phyloP scores from a whole-genome alignment of 2,797 vertebrate species.

The Sebastes hopkinsi region DNA sequence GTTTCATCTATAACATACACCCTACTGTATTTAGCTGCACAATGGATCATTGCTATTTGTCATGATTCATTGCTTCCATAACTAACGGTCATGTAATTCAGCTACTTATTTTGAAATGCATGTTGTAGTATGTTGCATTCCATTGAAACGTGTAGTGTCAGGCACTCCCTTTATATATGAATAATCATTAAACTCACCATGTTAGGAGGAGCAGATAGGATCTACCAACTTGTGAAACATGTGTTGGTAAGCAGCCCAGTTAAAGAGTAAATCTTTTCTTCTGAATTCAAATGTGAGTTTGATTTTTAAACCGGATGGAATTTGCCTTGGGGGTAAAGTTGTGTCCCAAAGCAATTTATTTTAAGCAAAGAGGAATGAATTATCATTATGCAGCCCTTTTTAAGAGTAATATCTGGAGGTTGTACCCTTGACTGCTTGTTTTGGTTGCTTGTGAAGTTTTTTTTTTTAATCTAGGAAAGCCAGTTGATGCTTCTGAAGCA shows the following conservation, averaged over 20 bases:
- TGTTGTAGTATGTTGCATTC: not conserved
- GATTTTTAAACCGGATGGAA: not conserved
- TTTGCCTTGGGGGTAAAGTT: not conserved
- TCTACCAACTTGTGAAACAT: not conserved
- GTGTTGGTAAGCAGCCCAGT: too few relatives aligned
- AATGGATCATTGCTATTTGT: not conserved
- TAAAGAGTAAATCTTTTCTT: too few relatives aligned
- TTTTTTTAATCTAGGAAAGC: too few relatives aligned
- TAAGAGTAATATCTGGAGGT: accelerated
- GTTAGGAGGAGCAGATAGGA: not conserved
- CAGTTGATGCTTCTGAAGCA: not conserved
- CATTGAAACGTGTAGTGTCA: not conserved
- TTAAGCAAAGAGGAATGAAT: not conserved
- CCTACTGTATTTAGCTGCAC: not conserved
- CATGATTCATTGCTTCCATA: not conserved
- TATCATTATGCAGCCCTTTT: not conserved
- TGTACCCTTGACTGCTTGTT: too few relatives aligned
- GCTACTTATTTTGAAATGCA: not conserved
- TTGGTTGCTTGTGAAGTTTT: too few relatives aligned
- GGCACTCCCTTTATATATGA: not conserved
- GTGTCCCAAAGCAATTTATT: not conserved
- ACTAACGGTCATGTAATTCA: not conserved
- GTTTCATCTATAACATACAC: not conserved
- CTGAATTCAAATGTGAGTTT: not conserved
- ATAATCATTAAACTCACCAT: not conserved